Evolutionary conservation across 2,888 invertebrate species (phyloP), one percentile per base, ranked within the genome.

Genomic region (Gasteruption jaculator): DNA sequence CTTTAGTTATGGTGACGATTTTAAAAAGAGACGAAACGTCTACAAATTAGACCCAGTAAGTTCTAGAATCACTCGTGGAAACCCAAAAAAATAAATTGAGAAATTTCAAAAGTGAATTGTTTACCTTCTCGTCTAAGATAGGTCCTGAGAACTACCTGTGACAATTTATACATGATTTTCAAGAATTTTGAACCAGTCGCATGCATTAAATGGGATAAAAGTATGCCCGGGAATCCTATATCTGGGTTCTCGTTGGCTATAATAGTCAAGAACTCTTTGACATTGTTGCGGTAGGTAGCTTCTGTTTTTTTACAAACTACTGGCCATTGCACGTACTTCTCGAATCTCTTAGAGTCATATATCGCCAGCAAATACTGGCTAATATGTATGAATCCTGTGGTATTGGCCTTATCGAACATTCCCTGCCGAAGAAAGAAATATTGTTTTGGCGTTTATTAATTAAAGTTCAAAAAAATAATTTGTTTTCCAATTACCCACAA

Each of bases 361-460:
- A 66, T 54, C 8, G 50, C 58, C 20, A 69, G 46, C 11, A 70
- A 49, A 50, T 65, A 70, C 26, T 63, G 55, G 1, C 65, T 61
- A 2, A 61, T 52, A 3, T 63, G 56, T 24, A 68, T 49, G 30
- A 70, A 68, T 21, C 69, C 70, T 3, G 52, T 15, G 5, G 68
- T 63, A 31, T 70, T 70, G 1, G 69, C 68, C 35, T 64, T 69
- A 11, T 66, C 60, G 38, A 70, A 70, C 68, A 70, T 70, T 31
- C 61, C 61, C 69, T 69, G 31, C 3, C 47, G 39, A 53, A 44
- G 29, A 20, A 35, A 19, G 37, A 19, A 19, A 29, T 34, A 12
- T 14, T 8, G 5, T 18, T 15, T 22, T 8, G 20, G 11, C 12
- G 26, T 14, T 12, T 19, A 15, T 14, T 12, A 12, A 26, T 15